phyloP scores from a whole-genome alignment of 1,140 invertebrate species.

The Zaprionus capensis region DNA sequence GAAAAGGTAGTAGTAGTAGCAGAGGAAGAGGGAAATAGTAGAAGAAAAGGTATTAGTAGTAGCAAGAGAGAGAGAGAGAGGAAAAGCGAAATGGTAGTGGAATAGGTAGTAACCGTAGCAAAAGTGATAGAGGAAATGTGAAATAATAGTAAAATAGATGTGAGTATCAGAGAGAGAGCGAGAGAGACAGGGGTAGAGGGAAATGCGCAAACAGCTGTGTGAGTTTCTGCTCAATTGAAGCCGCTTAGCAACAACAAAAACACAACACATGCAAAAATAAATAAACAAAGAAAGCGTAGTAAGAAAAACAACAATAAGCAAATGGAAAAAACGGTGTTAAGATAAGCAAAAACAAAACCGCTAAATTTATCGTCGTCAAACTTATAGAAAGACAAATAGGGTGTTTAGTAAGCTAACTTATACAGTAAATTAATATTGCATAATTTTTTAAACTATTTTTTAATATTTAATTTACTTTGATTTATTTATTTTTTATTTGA shows the following conservation, averaged over 20 bases:
- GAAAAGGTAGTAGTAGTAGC: background rate
- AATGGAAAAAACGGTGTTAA: constrained; percentile 3
- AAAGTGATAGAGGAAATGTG: background rate
- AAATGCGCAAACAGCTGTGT: constrained; percentile 35
- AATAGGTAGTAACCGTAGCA: too few relatives aligned
- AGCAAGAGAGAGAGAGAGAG: background rate
- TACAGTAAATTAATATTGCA: background rate
- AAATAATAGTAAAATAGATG: background rate
- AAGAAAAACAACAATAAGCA: constrained; percentile 5
- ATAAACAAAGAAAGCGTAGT: constrained; percentile 33
- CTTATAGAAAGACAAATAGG: background rate
- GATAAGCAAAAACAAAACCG: constrained; percentile 10
- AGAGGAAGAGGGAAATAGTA: background rate
- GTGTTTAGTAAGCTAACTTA: background rate
- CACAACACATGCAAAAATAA: constrained; percentile 26
- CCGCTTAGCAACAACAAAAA: constrained; percentile 38
- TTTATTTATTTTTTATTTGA: too few relatives aligned
- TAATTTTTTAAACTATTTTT: too few relatives aligned
- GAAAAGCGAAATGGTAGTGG: background rate
- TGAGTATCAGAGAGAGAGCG: background rate
- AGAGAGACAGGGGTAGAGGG: background rate
- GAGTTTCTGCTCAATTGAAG: constrained; percentile 10
- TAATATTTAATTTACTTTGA: background rate
- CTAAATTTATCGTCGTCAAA: constrained; percentile 13
- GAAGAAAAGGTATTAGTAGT: background rate